Evolutionary conservation across 1,140 invertebrate genomes (phyloP).

Genomic region (Medauroidea extradentata): DNA sequence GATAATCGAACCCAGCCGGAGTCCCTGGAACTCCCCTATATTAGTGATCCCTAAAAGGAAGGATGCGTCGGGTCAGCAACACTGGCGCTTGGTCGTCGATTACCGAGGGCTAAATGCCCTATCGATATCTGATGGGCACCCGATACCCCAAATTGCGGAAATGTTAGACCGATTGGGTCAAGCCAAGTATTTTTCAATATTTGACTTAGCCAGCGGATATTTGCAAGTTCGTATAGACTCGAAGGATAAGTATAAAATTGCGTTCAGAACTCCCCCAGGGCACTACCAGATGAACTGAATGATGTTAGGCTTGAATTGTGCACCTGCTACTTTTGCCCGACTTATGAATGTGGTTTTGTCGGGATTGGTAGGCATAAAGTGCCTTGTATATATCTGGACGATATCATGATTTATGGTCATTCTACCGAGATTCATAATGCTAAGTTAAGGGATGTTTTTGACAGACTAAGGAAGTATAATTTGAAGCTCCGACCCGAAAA

Average conservation of each 20-base stretch:
- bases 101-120: slow-evolving; percentile 38
- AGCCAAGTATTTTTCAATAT: too few species aligned
- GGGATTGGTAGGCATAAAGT: too few species aligned
- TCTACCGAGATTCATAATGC: slow-evolving; percentile 33
- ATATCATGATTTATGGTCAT: slow-evolving; percentile 38
- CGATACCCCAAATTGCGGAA: too few species aligned
- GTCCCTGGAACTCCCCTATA: slow-evolving; percentile 4
- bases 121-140: slow-evolving; percentile 40
- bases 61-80: neutral
- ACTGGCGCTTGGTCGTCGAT: slow-evolving; percentile 34
- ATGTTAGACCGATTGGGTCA: slow-evolving; percentile 42
- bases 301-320: slow-evolving; percentile 32
- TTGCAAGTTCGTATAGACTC: slow-evolving; percentile 45
- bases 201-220: slow-evolving; percentile 47
- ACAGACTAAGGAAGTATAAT: slow-evolving; percentile 33
- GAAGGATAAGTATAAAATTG: slow-evolving; percentile 42
- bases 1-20: slow-evolving; percentile 1
- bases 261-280: slow-evolving; percentile 38
- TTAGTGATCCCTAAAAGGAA: too few species aligned
- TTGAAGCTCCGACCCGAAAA: slow-evolving; percentile 45
- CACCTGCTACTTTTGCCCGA: too few species aligned
- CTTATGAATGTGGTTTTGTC: too few species aligned
- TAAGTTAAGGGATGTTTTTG: slow-evolving; percentile 36
- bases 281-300: slow-evolving; percentile 38
- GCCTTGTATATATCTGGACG: slow-evolving; percentile 43